Conservation (phyloP, 2,797 vertebrate genomes). For the Dromococcyx pavoninus region DNA sequence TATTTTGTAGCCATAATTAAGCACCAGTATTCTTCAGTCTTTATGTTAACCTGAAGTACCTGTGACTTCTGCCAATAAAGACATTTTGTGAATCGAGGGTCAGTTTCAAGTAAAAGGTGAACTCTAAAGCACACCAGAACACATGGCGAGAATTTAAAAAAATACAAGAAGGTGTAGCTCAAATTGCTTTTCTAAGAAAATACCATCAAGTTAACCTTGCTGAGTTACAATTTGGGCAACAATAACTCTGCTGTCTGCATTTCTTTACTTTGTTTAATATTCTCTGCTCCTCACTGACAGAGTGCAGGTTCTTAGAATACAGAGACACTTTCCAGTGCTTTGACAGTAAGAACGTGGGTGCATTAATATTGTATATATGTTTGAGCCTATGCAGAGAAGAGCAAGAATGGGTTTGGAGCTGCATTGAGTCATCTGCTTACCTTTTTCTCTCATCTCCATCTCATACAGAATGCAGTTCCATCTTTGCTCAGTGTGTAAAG, state of each 20-base stretch:
- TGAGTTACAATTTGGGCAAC: neutral
- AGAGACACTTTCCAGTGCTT: neutral
- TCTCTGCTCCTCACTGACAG: neutral
- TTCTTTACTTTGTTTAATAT: slow-evolving; percentile 9
- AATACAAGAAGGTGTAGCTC: neutral
- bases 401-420: neutral
- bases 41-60: neutral
- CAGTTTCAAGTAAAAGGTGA: neutral
- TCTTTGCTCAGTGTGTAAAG: neutral
- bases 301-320: neutral
- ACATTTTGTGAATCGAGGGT: neutral
- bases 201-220: neutral
- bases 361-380: neutral
- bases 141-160: neutral
- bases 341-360: neutral
- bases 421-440: neutral
- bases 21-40: neutral
- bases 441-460: neutral
- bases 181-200: slow-evolving; percentile 29
- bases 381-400: neutral
- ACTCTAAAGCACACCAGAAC: neutral
- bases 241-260: neutral
- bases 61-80: slow-evolving; percentile 8
- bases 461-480: neutral
- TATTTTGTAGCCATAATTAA: neutral